phyloP scores from a whole-genome alignment of 2,797 vertebrate genomes.

The Dermochelys coriacea region DNA sequence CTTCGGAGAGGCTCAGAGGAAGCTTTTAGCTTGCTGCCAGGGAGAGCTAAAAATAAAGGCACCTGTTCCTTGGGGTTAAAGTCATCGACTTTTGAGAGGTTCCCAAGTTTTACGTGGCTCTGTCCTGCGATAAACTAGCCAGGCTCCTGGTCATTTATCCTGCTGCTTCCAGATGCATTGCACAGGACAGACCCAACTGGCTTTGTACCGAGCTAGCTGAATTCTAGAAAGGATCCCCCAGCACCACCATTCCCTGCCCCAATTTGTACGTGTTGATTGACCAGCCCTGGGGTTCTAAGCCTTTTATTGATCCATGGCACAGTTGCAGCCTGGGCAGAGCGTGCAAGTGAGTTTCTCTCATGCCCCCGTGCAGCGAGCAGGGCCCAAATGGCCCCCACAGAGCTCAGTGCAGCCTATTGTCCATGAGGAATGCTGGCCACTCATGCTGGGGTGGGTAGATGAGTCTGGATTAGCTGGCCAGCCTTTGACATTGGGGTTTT shows the following conservation, averaged over 20 bases:
- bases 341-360: fast-evolving
- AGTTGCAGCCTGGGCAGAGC: not conserved
- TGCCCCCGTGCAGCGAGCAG: not conserved
- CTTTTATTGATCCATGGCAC: not conserved
- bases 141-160: not conserved
- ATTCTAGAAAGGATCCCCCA: too few species aligned
- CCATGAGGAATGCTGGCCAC: not conserved
- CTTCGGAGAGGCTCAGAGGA: not conserved
- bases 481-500: not conserved
- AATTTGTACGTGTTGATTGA: not conserved
- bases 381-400: not conserved
- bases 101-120: not conserved
- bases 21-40: not conserved
- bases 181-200: fast-evolving
- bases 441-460: not conserved
- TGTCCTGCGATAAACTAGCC: not conserved
- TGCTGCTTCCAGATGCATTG: not conserved
- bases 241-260: not conserved
- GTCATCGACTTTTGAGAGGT: not conserved
- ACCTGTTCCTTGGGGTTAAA: not conserved
- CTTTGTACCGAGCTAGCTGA: too few species aligned
- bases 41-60: constrained; percentile 20
- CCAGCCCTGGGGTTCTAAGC: not conserved
- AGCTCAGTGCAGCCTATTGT: not conserved
- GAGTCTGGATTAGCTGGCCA: not conserved